Evolutionary conservation across 2,888 invertebrate species (phyloP).

Genomic region (Mechanitis messenoides): DNA sequence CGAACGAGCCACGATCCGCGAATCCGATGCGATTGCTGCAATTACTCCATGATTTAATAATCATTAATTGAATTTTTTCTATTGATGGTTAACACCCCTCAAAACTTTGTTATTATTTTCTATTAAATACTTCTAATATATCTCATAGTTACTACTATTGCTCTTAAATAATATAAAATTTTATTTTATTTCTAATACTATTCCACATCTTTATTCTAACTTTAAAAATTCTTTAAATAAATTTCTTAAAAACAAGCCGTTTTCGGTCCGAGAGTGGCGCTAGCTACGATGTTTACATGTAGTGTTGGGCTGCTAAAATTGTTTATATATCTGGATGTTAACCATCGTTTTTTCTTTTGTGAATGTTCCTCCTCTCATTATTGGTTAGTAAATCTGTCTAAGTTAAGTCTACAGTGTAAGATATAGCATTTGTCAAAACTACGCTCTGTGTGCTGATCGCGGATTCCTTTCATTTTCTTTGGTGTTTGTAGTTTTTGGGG

Average conservation of each 20-base stretch:
- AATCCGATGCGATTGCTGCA: constrained; percentile 16
- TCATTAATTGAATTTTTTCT: too few relatives aligned
- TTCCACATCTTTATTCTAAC: constrained; percentile 9
- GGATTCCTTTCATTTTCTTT: constrained; percentile 20
- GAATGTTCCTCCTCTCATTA: constrained; percentile 49
- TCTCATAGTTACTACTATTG: too few relatives aligned
- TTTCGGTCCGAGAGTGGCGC: constrained; percentile 38
- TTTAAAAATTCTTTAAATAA: constrained; percentile 28
- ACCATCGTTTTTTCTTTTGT: constrained; percentile 54
- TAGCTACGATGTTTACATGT: constrained; percentile 49
- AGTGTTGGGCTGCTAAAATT: constrained; percentile 44
- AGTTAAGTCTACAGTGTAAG: constrained; percentile 33
- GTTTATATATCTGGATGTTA: constrained; percentile 61
- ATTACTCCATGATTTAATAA: too few relatives aligned
- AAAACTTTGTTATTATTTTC: too few relatives aligned
- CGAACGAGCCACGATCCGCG: constrained; percentile 20
- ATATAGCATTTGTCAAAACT: constrained; percentile 28
- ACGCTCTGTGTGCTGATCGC: constrained; percentile 9
- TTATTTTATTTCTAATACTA: too few relatives aligned
- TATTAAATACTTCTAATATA: too few relatives aligned
- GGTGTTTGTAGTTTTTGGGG: constrained; percentile 19
- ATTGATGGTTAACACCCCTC: too few relatives aligned
- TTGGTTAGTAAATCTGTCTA: constrained; percentile 53
- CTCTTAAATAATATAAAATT: too few relatives aligned
- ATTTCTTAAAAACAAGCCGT: constrained; percentile 28